A percentile compares a stretch with the other conserved stretches of the same genome.
Conservation (phyloP, 2,797 vertebrate genomes). For the Muscicapa comitata region DNA sequence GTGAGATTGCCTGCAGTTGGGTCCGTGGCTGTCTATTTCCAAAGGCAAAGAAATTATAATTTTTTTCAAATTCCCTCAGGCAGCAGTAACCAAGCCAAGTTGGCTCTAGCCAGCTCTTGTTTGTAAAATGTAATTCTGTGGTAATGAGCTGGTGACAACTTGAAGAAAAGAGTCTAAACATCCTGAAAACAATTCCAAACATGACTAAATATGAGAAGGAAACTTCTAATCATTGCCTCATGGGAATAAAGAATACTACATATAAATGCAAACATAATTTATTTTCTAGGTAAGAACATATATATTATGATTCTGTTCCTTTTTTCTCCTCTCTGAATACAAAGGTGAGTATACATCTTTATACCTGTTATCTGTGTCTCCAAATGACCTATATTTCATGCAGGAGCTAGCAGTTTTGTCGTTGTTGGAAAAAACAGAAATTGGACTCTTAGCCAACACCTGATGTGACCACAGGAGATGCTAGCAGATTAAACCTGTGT, state of each 20-base stretch:
- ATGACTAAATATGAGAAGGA: constrained; percentile 50
- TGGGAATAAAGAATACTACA: background rate
- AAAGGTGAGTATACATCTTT: background rate
- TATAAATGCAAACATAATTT: background rate
- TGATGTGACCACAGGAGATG: constrained; percentile 7
- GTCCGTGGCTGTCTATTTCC: constrained; percentile 42
- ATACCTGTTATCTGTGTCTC: background rate
- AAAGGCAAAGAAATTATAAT: constrained; percentile 54
- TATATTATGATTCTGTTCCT: background rate
- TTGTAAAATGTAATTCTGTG: constrained; percentile 73
- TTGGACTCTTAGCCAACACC: constrained; percentile 3
- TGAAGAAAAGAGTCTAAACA: constrained; percentile 69
- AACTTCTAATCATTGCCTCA: constrained; percentile 31
- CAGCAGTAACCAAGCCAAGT: constrained; percentile 61
- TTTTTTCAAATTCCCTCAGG: constrained; percentile 67
- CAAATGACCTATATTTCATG: constrained; percentile 28
- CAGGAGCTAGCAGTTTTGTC: background rate
- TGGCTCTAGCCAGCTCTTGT: constrained; percentile 64
- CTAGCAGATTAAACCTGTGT: background rate
- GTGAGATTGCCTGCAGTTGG: constrained; percentile 1
- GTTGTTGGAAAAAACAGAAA: constrained; percentile 23
- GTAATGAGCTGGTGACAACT: constrained; percentile 74
- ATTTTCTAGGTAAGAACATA: background rate
- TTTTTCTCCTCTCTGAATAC: background rate
- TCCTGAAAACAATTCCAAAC: constrained; percentile 68